Evolutionary conservation across 2,888 invertebrate genomes (phyloP).

Genomic region (Mycalesis mineus): DNA sequence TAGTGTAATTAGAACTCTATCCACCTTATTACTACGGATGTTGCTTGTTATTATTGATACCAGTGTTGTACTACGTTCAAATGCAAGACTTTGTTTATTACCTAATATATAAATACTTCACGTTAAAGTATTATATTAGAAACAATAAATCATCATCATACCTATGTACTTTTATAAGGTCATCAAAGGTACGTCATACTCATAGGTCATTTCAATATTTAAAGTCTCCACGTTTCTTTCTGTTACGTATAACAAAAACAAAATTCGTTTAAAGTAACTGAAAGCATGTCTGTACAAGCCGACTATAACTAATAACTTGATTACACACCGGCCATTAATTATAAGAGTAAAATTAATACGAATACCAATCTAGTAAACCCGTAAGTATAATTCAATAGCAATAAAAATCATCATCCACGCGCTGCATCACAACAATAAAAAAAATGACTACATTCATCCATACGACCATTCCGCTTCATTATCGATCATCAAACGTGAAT

Average conservation of each 20-base stretch:
- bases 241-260: too few species aligned
- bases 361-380: neutral
- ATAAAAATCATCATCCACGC: constrained; percentile 9
- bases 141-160: too few species aligned
- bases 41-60: neutral
- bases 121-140: too few species aligned
- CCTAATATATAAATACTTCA: neutral
- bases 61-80: neutral
- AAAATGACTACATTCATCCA: constrained; percentile 2
- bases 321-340: neutral
- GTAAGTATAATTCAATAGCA: constrained; percentile 8
- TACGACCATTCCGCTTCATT: constrained; percentile 6
- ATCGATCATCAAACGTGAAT: constrained; percentile 11
- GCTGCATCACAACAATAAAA: constrained; percentile 1
- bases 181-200: too few species aligned
- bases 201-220: too few species aligned
- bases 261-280: too few species aligned
- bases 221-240: too few species aligned
- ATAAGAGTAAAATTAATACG: neutral
- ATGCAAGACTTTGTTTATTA: neutral
- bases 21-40: constrained; percentile 30
- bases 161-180: too few species aligned
- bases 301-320: neutral
- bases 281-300: too few species aligned
- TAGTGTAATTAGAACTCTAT: constrained; percentile 33